phyloP scores from a whole-genome alignment of 2,888 invertebrate genomes.

The Meteorus colon region DNA sequence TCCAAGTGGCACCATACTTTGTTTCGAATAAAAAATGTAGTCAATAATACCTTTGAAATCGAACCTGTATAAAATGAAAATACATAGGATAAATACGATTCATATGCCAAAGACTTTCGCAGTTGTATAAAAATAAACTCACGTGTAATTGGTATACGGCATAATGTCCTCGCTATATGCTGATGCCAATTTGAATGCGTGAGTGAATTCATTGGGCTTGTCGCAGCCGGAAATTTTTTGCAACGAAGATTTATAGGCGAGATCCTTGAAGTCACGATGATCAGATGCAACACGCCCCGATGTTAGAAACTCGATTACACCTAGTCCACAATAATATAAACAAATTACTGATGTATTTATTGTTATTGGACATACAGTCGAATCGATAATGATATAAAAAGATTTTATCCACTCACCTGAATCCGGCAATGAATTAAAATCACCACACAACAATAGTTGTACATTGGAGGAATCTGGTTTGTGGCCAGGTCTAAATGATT shows the following conservation, averaged over 20 bases:
- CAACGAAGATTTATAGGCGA: slow-evolving; percentile 92
- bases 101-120: not conserved
- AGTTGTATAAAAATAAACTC: slow-evolving; percentile 71
- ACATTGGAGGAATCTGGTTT: slow-evolving; percentile 86
- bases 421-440: slow-evolving; percentile 98
- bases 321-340: slow-evolving; percentile 73
- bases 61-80: slow-evolving; percentile 80
- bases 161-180: slow-evolving; percentile 97
- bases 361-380: not conserved
- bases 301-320: slow-evolving; percentile 96
- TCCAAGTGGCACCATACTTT: slow-evolving; percentile 95
- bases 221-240: slow-evolving; percentile 92
- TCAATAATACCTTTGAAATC: slow-evolving; percentile 99
- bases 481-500: slow-evolving; percentile 83
- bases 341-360: not conserved
- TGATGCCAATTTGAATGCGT: slow-evolving; percentile 95
- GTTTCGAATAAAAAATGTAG: slow-evolving; percentile 98
- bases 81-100: not conserved
- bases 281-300: slow-evolving; percentile 92
- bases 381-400: not conserved
- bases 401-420: slow-evolving; percentile 79
- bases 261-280: slow-evolving; percentile 97
- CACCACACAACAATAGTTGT: slow-evolving; percentile 95
- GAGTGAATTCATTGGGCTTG: slow-evolving; percentile 91
- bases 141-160: slow-evolving; percentile 99